These are phyloP conservation scores for Pocillopora damicornis DNA, from an alignment of 64 coral and sea anemone species.

Conservation along the genomic window DNA sequence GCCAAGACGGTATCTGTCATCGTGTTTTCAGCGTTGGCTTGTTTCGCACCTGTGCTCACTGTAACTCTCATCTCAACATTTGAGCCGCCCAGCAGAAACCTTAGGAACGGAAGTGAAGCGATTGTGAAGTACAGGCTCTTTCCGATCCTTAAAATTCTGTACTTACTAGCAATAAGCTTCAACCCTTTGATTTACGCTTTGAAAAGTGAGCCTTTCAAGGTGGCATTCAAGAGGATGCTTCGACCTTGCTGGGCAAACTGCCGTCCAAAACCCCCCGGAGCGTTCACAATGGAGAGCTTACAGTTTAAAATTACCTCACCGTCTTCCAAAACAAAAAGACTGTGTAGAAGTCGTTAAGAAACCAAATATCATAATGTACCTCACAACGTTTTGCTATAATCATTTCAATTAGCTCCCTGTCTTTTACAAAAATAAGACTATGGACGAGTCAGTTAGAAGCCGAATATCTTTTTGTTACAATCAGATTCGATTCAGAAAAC, in stretches of 20 bases:
- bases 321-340: no score
- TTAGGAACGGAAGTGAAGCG: background rate
- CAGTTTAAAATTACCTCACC: no score
- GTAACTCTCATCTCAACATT: slow-evolving; percentile 2
- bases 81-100: background rate
- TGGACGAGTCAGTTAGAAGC: no score
- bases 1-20: slow-evolving; percentile 6
- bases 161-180: slow-evolving; percentile 10
- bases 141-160: slow-evolving; percentile 20
- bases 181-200: slow-evolving; percentile 31
- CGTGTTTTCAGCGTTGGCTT: slow-evolving; percentile 22
- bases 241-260: background rate
- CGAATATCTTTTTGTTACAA: no score
- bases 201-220: slow-evolving; percentile 33
- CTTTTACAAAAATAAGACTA: no score
- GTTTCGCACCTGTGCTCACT: slow-evolving; percentile 10
- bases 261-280: background rate
- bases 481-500: no score
- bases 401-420: no score
- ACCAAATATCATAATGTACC: no score
- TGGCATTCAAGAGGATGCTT: background rate
- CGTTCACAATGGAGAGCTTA: background rate
- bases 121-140: slow-evolving; percentile 20
- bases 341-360: no score
- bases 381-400: no score